Conservation (phyloP, 2,113 vertebrate species). For the Sylvietta virens region DNA sequence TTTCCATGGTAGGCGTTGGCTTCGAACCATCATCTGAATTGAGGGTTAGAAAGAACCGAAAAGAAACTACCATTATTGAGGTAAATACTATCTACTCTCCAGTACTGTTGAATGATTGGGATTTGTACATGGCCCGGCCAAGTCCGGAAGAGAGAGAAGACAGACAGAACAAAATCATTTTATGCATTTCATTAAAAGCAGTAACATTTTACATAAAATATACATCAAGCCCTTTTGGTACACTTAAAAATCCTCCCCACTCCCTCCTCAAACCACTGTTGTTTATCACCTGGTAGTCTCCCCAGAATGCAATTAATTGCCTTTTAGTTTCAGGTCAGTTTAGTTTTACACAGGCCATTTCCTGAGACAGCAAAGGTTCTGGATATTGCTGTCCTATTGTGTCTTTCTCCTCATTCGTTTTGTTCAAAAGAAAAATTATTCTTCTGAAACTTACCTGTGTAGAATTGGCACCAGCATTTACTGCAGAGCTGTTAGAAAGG, state of each 20-base stretch:
- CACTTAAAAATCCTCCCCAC: not conserved
- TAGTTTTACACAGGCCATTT: not conserved
- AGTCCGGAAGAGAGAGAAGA: slow-evolving; percentile 58
- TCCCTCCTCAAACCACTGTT: not conserved
- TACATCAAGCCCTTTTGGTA: not conserved
- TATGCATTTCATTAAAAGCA: not conserved
- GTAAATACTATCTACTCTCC: slow-evolving; percentile 99
- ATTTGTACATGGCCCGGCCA: slow-evolving; percentile 95
- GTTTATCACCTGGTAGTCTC: not conserved
- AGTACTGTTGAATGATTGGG: slow-evolving; percentile 99
- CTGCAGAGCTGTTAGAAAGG: slow-evolving; percentile 15
- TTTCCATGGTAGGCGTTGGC: slow-evolving; percentile 94
- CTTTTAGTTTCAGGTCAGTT: not conserved
- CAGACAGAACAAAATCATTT: not conserved
- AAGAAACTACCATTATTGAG: slow-evolving; percentile 99
- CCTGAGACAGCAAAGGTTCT: not conserved
- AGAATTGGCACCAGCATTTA: not conserved
- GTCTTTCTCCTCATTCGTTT: not conserved
- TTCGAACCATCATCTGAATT: slow-evolving; percentile 99
- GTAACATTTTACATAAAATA: not conserved
- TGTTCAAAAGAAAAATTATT: not conserved
- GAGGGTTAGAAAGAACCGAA: slow-evolving; percentile 99
- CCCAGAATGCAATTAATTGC: not conserved
- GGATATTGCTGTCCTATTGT: not conserved
- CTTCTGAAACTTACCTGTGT: slow-evolving; percentile 45